Percentiles rank a stretch among this genome's conserved stretches.
phyloP scores from a whole-genome alignment of 2,797 vertebrate species.

The Acridotheres tristis region DNA sequence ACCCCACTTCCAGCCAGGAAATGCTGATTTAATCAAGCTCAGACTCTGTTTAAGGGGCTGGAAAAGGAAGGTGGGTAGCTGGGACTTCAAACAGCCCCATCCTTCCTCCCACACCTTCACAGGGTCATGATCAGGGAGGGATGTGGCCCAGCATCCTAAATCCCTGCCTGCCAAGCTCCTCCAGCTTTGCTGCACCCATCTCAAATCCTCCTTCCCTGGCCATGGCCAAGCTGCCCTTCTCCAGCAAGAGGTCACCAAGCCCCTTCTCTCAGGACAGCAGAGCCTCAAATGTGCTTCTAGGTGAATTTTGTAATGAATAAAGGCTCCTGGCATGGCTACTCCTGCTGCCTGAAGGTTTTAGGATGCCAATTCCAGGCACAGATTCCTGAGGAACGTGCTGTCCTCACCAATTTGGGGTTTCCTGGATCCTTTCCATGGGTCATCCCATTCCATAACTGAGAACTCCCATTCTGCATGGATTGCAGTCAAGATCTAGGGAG shows the following conservation, averaged over 20 bases:
- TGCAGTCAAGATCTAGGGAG: not conserved
- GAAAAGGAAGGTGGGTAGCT: not conserved
- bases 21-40: not conserved
- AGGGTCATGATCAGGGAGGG: not conserved
- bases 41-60: accelerated
- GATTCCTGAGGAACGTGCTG: not conserved
- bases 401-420: not conserved
- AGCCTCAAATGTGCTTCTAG: not conserved
- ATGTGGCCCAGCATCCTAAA: not conserved
- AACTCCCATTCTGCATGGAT: not conserved
- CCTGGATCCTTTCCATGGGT: not conserved
- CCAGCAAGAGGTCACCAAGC: not conserved
- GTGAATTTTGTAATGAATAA: not conserved
- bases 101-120: not conserved
- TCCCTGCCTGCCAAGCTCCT: not conserved
- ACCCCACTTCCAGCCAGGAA: not conserved
- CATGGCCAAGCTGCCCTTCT: not conserved
- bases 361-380: not conserved
- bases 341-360: not conserved
- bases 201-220: not conserved
- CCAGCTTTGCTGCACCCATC: not conserved
- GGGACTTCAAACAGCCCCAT: not conserved
- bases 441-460: accelerated
- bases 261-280: not conserved
- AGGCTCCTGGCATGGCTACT: not conserved